phyloP scores from a whole-genome alignment of 1,140 invertebrate species.

The Hypothenemus hampei region DNA sequence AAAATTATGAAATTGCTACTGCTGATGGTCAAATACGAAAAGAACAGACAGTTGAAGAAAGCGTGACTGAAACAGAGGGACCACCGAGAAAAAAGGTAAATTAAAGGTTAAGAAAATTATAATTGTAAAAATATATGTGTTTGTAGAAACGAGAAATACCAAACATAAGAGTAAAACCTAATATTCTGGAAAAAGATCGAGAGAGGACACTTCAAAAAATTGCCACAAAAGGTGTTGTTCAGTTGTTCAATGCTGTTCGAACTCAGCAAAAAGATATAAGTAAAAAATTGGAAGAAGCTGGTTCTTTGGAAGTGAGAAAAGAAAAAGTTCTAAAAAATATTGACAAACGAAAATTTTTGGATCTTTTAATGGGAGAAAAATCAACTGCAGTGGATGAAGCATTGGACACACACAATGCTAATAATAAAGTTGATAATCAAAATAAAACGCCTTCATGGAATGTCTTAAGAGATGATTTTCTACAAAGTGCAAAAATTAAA shows the following conservation, averaged over 20 bases:
- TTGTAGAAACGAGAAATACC: constrained; percentile 58
- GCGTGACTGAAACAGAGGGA: constrained; percentile 32
- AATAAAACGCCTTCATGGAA: constrained; percentile 48
- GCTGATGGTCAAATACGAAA: constrained; percentile 48
- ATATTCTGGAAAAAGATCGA: constrained; percentile 63
- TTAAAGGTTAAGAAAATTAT: not conserved
- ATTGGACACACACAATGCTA: no score
- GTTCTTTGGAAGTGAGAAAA: constrained; percentile 72
- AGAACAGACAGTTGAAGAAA: constrained; percentile 44
- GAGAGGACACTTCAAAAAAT: constrained; percentile 75
- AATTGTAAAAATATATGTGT: constrained; percentile 4
- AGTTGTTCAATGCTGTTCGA: constrained; percentile 86
- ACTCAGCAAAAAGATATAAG: constrained; percentile 77
- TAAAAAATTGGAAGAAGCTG: constrained; percentile 65
- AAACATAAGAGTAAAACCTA: constrained; percentile 68
- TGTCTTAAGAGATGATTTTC: constrained; percentile 71
- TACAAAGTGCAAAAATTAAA: constrained; percentile 83
- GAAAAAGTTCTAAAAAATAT: constrained; percentile 78
- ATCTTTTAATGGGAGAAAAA: constrained; percentile 73
- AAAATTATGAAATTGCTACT: constrained; percentile 50
- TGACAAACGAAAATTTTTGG: constrained; percentile 76
- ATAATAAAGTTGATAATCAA: constrained; percentile 16
- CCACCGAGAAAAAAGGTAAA: constrained; percentile 47
- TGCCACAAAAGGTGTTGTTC: constrained; percentile 86
- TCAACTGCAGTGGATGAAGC: constrained; percentile 54